Evolutionary conservation across 2,113 vertebrate genomes (phyloP).

Genomic region (Serilophus lunatus): DNA sequence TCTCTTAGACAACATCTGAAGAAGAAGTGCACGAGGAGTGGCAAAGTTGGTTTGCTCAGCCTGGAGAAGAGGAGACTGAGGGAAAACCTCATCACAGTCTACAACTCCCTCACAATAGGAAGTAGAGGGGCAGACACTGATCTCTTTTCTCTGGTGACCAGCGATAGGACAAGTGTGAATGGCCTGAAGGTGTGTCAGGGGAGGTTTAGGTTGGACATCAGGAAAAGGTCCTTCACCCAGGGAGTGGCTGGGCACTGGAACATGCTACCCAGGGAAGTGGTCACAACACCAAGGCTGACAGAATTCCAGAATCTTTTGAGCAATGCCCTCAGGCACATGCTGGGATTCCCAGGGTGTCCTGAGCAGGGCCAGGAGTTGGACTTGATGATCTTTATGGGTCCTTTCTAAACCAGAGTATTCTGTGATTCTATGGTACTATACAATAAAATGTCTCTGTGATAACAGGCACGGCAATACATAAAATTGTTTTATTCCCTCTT

Average conservation of each 20-base stretch:
- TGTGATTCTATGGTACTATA: not conserved
- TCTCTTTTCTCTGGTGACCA: not conserved
- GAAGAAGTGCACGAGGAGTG: not conserved
- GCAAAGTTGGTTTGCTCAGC: not conserved
- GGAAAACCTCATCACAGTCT: not conserved
- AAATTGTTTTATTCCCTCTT: not conserved
- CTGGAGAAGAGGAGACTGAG: not conserved
- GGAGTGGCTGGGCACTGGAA: not conserved
- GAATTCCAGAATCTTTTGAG: not conserved
- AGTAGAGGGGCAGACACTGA: not conserved
- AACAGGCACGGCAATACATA: not conserved
- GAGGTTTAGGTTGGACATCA: not conserved
- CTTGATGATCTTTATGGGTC: not conserved
- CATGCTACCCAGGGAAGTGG: not conserved
- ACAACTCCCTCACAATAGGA: fast-evolving
- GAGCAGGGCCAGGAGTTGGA: not conserved
- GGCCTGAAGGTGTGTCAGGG: not conserved
- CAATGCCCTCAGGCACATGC: not conserved
- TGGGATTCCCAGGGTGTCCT: not conserved
- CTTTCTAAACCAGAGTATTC: not conserved
- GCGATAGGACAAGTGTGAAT: not conserved
- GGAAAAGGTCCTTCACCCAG: not conserved
- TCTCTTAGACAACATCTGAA: not conserved
- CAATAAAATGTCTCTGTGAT: not conserved
- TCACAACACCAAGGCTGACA: not conserved